Evolutionary conservation across 1,140 invertebrate genomes (phyloP).

Genomic region (Penaeus chinensis): DNA sequence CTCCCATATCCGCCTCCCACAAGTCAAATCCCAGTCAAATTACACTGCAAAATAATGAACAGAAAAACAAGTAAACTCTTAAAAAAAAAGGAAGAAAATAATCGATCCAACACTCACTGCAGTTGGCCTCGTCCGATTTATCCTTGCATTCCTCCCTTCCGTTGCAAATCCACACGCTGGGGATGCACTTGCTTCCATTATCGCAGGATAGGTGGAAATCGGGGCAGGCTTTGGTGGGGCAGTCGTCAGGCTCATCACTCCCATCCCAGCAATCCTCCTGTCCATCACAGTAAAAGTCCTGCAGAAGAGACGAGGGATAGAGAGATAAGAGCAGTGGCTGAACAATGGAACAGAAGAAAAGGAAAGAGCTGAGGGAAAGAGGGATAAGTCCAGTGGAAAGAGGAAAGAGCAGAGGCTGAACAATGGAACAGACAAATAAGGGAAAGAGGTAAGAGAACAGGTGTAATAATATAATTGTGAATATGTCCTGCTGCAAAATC

Average conservation of each 20-base stretch:
- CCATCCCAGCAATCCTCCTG: slow-evolving; percentile 78
- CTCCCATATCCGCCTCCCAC: too few species aligned
- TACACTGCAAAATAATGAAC: neutral
- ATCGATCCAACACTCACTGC: slow-evolving; percentile 55
- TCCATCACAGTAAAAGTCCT: slow-evolving; percentile 74
- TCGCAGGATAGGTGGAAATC: slow-evolving; percentile 56
- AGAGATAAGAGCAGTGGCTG: too few species aligned
- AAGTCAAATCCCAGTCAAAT: neutral
- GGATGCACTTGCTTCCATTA: slow-evolving; percentile 51
- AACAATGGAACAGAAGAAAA: too few species aligned
- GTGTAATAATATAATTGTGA: too few species aligned
- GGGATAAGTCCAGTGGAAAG: too few species aligned
- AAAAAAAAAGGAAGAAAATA: neutral
- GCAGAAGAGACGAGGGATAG: neutral
- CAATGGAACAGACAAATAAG: too few species aligned
- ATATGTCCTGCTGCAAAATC: too few species aligned
- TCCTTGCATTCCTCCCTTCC: slow-evolving; percentile 77
- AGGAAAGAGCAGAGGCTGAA: too few species aligned
- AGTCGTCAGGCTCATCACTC: slow-evolving; percentile 72
- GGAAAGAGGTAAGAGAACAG: too few species aligned
- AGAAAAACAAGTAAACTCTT: neutral
- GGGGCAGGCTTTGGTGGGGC: slow-evolving; percentile 46
- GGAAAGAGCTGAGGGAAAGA: too few species aligned
- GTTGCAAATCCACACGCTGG: slow-evolving; percentile 72
- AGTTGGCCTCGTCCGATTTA: slow-evolving; percentile 73